These are phyloP conservation scores for Hippoglossus stenolepis DNA, from an alignment of 2,113 vertebrate species.

Conservation along the genomic window DNA sequence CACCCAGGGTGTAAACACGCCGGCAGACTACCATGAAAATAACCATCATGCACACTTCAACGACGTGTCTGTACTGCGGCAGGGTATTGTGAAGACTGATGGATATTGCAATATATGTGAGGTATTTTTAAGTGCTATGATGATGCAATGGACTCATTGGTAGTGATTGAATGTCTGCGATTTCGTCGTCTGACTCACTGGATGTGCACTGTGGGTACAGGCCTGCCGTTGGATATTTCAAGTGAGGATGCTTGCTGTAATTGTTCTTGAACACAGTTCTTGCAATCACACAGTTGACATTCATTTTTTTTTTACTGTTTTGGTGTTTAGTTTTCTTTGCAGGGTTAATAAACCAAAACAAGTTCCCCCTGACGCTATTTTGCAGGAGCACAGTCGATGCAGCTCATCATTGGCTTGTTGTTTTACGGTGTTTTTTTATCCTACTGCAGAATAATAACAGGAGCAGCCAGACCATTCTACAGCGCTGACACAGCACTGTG, in stretches of 20 bases:
- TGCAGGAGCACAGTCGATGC: neutral
- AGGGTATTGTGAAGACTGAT: neutral
- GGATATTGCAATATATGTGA: neutral
- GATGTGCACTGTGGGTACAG: neutral
- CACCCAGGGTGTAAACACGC: constrained; percentile 67
- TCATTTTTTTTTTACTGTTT: neutral
- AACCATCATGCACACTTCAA: constrained; percentile 19
- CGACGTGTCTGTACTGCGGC: constrained; percentile 14
- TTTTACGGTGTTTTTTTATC: no score
- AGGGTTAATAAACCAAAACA: neutral
- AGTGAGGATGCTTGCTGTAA: no score
- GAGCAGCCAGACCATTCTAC: neutral
- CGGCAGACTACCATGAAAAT: constrained; percentile 44
- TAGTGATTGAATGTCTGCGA: neutral
- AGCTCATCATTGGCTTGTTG: neutral
- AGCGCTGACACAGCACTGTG: constrained; percentile 1
- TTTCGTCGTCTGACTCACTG: neutral
- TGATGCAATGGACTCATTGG: neutral
- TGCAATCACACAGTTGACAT: neutral
- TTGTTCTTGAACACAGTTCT: no score
- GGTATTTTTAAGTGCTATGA: neutral
- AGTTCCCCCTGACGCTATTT: neutral
- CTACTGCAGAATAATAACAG: neutral
- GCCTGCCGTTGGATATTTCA: neutral
- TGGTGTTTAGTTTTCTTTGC: neutral